Percentiles rank a stretch among this genome's conserved stretches.
Conservation (phyloP, 2,797 vertebrate genomes). For the Babyrousa celebensis region DNA sequence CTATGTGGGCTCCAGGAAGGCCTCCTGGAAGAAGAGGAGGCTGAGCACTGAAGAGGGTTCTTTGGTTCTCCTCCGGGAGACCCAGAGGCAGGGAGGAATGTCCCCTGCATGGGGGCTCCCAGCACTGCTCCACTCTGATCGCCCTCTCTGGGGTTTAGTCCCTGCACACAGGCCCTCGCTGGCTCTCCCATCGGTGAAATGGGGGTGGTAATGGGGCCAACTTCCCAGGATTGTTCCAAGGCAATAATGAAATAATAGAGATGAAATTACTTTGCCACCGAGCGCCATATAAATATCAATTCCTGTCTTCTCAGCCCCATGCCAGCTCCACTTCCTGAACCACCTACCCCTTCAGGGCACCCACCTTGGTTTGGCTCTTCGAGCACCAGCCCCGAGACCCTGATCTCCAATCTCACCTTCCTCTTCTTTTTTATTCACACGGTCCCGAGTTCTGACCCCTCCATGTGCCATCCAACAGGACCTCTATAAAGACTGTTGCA, state of each 20-base stretch:
- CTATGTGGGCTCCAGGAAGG: not conserved
- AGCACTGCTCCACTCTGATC: accelerated
- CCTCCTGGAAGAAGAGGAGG: conserved; percentile 22
- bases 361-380: accelerated
- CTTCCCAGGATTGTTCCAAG: no score
- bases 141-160: accelerated
- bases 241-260: no score
- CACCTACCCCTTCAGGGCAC: accelerated
- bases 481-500: not conserved
- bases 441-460: not conserved
- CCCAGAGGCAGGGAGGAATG: not conserved
- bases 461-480: accelerated
- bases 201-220: accelerated
- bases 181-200: not conserved
- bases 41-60: accelerated
- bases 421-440: accelerated
- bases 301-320: accelerated
- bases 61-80: not conserved
- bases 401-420: not conserved
- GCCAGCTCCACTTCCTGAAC: accelerated
- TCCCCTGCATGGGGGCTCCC: not conserved
- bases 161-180: not conserved
- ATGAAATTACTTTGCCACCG: not conserved
- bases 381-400: not conserved
- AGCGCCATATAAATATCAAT: accelerated